Evolutionary conservation across 1,140 invertebrate species (phyloP).

Genomic region (Steinernema feltiae): DNA sequence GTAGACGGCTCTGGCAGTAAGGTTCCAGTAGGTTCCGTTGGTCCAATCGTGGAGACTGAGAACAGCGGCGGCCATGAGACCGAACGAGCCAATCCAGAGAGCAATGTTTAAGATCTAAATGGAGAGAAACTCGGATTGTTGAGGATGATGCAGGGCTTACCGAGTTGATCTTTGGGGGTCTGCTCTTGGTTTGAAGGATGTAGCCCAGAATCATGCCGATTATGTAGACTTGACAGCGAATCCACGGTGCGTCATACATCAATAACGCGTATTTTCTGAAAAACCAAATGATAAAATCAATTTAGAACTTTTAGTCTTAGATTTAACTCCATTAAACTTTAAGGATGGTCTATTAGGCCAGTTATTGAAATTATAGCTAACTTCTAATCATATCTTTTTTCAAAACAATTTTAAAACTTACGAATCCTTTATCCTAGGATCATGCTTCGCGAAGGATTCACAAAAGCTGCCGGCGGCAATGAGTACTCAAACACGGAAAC

Average conservation of each 20-base stretch:
- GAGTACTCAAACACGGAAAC: background rate
- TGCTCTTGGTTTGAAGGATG: background rate
- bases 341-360: no score
- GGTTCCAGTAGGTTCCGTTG: no score
- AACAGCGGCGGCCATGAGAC: conserved; percentile 6
- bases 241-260: conserved; percentile 3
- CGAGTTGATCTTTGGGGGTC: background rate
- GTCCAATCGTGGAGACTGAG: no score
- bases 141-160: background rate
- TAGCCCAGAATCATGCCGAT: no score
- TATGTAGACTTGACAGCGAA: no score
- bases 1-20: no score
- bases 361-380: no score
- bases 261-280: background rate
- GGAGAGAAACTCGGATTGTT: background rate
- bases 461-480: background rate
- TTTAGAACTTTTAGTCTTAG: no score
- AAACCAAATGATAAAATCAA: background rate
- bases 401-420: no score
- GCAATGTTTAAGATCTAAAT: no score
- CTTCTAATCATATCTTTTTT: no score
- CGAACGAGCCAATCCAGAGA: background rate
- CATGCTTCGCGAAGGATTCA: background rate
- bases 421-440: background rate
- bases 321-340: no score